Base-by-base conservation (phyloP, 2,888 invertebrate genomes). In the Alentia gelatinosa region DNA sequence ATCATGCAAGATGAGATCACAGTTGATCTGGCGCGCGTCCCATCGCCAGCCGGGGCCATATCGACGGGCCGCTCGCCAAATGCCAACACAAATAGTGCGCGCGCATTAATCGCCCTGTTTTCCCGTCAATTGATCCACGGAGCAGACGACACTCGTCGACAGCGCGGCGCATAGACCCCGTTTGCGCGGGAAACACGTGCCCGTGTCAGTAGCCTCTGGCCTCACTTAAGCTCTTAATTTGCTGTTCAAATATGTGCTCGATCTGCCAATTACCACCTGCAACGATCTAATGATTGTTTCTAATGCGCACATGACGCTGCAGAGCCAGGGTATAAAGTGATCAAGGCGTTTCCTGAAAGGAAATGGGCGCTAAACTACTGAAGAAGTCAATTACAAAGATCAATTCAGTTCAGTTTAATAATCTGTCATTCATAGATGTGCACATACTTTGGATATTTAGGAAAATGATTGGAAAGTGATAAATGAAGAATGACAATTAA, bases 71-170 rank as follows among this genome's bases (percentile, higher is more conserved):
- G 74, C 30, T 15, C 74, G 26, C 33, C 74, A 33, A 33, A 26
- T 33, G 26, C 33, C 74, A 33, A 33, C 26, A 74, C 74, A 74
- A 74, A 74, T 74, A 74, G 74, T 74, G 30, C 74, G 12, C 74
- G 19, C 74, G 74, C 74, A 74, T 74, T 74, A 74, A 74, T 74
- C 74, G 56, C 56, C 56, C 56, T 56, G 56, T 56, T 56, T 56
- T 56, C 56, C 56, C 56, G 56, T n/a, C 56, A 56, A 56, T 56
- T 56, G 74, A 33, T 74, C 33, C 74, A 33, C 19, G 74, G n/a
- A 33, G 74, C 74, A 74, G 74, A 74, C 74, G 74, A 26, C 74
- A 3, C 30, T 74, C 30, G 74, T 26, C 74, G 26, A 33, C 74
- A 33, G 74, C 1, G n/a, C 19, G 74, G 74, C 30, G 74, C 74